Conservation (phyloP, 2,113 vertebrate species). For the Leucopternis melanops region DNA sequence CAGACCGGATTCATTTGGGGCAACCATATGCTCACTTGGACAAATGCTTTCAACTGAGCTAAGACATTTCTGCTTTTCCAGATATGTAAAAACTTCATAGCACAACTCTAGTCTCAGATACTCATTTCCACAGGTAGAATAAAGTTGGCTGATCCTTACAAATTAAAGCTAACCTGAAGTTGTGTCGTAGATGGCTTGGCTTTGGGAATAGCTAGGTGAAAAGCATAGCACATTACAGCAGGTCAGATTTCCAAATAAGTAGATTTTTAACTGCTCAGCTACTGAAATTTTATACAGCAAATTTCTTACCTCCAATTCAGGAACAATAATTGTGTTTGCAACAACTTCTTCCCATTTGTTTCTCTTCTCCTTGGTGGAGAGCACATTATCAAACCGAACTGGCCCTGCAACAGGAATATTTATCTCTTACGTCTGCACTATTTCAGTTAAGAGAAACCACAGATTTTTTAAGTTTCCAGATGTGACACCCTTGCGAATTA, state of each 20-base stretch:
- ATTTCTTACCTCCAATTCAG: slow-evolving; percentile 77
- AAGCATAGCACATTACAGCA: not conserved
- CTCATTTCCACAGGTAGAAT: not conserved
- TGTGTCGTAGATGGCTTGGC: not conserved
- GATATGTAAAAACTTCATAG: not conserved
- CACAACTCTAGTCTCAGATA: not conserved
- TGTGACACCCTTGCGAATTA: not conserved
- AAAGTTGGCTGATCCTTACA: not conserved
- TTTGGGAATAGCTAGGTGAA: not conserved
- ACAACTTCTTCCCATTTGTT: slow-evolving; percentile 84
- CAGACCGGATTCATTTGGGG: not conserved
- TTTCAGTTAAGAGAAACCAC: not conserved
- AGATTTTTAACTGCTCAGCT: not conserved
- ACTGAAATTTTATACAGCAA: not conserved
- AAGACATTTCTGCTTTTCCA: not conserved
- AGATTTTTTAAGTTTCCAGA: not conserved
- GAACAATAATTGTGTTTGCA: slow-evolving; percentile 66
- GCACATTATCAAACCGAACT: slow-evolving; percentile 41
- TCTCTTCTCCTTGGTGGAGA: slow-evolving; percentile 78
- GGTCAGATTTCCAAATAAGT: not conserved
- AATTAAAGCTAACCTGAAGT: not conserved
- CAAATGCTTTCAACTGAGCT: not conserved
- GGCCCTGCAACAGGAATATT: slow-evolving; percentile 62
- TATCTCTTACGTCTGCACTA: not conserved
- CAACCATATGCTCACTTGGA: not conserved